A percentile compares a stretch with the other conserved stretches of the same genome.
These are phyloP conservation scores for Drosophila elegans DNA, from an alignment of 1,140 invertebrate genomes.

Conservation along the genomic window DNA sequence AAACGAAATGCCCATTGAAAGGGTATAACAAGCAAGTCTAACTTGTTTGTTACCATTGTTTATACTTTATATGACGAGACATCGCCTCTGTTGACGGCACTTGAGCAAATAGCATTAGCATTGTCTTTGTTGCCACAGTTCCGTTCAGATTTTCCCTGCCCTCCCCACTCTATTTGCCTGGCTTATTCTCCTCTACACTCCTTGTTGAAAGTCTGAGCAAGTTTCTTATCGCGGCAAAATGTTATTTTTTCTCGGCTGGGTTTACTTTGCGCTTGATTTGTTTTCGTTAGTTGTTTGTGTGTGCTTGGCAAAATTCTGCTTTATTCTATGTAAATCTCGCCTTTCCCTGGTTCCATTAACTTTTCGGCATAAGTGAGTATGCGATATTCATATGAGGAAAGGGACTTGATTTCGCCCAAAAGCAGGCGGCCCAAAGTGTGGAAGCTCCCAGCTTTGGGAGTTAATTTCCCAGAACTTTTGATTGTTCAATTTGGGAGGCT, in stretches of 20 bases:
- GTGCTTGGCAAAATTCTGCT: slow-evolving; percentile 20
- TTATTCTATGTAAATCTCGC: slow-evolving; percentile 33
- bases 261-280: slow-evolving; percentile 64
- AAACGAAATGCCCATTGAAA: slow-evolving; percentile 1
- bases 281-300: slow-evolving; percentile 30
- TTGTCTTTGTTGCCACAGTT: slow-evolving; percentile 42
- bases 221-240: slow-evolving; percentile 64
- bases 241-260: slow-evolving; percentile 46
- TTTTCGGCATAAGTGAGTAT: slow-evolving; percentile 27
- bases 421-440: slow-evolving; percentile 12
- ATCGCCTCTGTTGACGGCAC: slow-evolving; percentile 60
- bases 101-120: slow-evolving; percentile 74
- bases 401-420: slow-evolving; percentile 15
- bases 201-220: slow-evolving; percentile 41
- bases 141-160: slow-evolving; percentile 2
- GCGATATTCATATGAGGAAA: slow-evolving; percentile 14
- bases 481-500: slow-evolving; percentile 34
- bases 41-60: slow-evolving; percentile 81
- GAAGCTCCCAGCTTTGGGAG: slow-evolving; percentile 21
- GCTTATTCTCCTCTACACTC: background rate
- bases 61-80: slow-evolving; percentile 73
- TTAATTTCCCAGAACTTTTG: slow-evolving; percentile 40
- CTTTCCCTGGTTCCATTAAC: slow-evolving; percentile 34
- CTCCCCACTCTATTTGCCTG: slow-evolving; percentile 8
- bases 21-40: slow-evolving; percentile 31